phyloP scores from a whole-genome alignment of 1,140 invertebrate genomes.

The Bacillus rossius region DNA sequence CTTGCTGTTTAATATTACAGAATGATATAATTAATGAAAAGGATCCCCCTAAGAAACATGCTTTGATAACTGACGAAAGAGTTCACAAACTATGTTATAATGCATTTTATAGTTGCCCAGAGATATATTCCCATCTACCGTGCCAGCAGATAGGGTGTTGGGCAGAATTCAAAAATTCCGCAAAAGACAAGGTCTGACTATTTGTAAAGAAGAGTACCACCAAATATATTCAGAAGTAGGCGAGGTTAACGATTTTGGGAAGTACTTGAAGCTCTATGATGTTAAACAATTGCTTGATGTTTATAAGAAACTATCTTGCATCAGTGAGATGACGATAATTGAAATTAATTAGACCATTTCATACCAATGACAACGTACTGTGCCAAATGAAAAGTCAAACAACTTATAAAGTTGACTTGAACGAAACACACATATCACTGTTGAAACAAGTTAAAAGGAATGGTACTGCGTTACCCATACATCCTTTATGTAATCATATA shows the following conservation, averaged over 20 bases:
- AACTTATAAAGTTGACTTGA: not conserved
- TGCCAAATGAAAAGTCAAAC: not conserved
- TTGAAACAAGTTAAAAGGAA: not conserved
- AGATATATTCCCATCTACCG: not conserved
- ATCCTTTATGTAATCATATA: not conserved
- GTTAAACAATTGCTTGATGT: slow-evolving; percentile 2
- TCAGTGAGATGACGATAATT: not conserved
- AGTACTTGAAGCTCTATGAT: slow-evolving; percentile 16
- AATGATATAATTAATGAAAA: no score
- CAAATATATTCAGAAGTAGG: slow-evolving; percentile 15
- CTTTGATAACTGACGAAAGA: not conserved
- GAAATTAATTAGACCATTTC: not conserved
- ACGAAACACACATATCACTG: not conserved
- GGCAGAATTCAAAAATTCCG: slow-evolving; percentile 28
- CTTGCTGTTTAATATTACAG: no score
- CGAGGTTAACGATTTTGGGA: slow-evolving; percentile 8
- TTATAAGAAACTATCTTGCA: not conserved
- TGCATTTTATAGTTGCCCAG: no score
- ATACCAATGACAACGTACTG: not conserved
- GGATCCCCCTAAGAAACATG: no score
- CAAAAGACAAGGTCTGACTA: slow-evolving; percentile 23
- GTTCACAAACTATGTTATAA: not conserved
- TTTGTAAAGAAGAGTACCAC: slow-evolving; percentile 14
- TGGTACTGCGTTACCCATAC: not conserved
- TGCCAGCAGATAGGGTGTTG: slow-evolving; percentile 32